These are phyloP conservation scores for Menidia menidia DNA, from an alignment of 2,797 vertebrate species.

Conservation along the genomic window DNA sequence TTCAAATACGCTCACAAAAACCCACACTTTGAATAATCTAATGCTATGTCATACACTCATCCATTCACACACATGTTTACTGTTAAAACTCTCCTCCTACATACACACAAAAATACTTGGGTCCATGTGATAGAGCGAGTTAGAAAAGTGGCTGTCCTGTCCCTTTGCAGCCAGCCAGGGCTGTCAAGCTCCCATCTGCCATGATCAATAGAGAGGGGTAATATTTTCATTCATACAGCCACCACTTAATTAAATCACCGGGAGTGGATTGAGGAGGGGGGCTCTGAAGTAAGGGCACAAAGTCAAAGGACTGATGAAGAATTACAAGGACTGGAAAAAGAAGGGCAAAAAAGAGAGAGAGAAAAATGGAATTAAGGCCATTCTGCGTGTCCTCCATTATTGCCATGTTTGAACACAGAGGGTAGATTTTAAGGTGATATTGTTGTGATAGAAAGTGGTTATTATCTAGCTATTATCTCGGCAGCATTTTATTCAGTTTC, in stretches of 20 bases:
- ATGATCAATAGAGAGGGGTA: constrained; percentile 92
- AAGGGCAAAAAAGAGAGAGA: constrained; percentile 13
- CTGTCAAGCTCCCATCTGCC: constrained; percentile 68
- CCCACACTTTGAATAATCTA: constrained; percentile 21
- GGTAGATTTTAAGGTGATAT: constrained; percentile 32
- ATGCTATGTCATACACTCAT: constrained; percentile 19
- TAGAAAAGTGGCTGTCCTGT: constrained; percentile 55
- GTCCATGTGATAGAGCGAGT: constrained; percentile 46
- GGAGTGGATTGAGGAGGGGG: constrained; percentile 45
- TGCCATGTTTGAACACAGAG: constrained; percentile 18
- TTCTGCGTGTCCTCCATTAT: constrained; percentile 39
- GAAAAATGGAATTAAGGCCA: constrained; percentile 18
- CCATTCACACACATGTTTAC: constrained; percentile 1
- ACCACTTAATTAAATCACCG: constrained; percentile 96
- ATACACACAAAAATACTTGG: constrained; percentile 8
- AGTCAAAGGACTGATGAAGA: constrained; percentile 69
- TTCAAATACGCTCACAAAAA: constrained; percentile 29
- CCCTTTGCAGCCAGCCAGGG: constrained; percentile 45
- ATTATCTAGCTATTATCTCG: constrained; percentile 10
- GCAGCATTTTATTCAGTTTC: constrained; percentile 14
- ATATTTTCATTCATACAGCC: constrained; percentile 99
- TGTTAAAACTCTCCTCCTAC: background rate
- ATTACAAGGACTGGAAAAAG: constrained; percentile 57
- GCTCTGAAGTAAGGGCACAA: constrained; percentile 66
- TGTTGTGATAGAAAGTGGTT: constrained; percentile 29